Evolutionary conservation across 2,113 vertebrate genomes (phyloP).

Genomic region (Sylvietta virens): DNA sequence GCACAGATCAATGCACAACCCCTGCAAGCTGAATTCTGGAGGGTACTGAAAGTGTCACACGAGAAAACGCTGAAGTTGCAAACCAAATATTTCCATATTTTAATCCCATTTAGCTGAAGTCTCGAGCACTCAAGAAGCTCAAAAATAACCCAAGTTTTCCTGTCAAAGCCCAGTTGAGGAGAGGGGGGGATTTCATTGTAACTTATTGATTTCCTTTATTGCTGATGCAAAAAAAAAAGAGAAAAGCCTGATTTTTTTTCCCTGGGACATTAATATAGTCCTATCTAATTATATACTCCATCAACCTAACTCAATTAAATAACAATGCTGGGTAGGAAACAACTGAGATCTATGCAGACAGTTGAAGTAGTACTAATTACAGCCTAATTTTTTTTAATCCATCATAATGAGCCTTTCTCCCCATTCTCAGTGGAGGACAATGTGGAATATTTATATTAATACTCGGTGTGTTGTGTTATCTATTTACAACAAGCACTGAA

Average conservation of each 20-base stretch:
- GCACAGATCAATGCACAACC: not conserved
- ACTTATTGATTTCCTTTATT: conserved; percentile 50
- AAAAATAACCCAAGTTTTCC: not conserved
- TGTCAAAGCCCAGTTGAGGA: conserved; percentile 33
- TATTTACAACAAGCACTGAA: not conserved
- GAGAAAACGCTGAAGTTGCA: not conserved
- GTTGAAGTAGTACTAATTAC: conserved; percentile 52
- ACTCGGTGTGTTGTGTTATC: not conserved
- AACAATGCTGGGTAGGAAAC: conserved; percentile 38
- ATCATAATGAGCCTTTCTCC: conserved; percentile 31
- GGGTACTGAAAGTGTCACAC: not conserved
- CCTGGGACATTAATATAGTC: conserved; percentile 40
- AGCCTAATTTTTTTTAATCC: conserved; percentile 53
- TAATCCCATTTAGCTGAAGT: not conserved
- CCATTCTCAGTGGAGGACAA: not conserved
- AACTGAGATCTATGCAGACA: conserved; percentile 27
- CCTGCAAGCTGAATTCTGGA: not conserved
- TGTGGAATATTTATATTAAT: not conserved
- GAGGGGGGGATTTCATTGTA: conserved; percentile 13
- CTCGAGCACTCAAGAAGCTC: not conserved
- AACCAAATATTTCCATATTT: not conserved
- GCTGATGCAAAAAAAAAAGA: conserved; percentile 37
- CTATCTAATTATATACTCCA: conserved; percentile 64
- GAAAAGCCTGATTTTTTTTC: not conserved
- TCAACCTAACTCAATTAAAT: conserved; percentile 68